Evolutionary conservation across 2,888 invertebrate genomes (phyloP).

Genomic region (Seira musarum): DNA sequence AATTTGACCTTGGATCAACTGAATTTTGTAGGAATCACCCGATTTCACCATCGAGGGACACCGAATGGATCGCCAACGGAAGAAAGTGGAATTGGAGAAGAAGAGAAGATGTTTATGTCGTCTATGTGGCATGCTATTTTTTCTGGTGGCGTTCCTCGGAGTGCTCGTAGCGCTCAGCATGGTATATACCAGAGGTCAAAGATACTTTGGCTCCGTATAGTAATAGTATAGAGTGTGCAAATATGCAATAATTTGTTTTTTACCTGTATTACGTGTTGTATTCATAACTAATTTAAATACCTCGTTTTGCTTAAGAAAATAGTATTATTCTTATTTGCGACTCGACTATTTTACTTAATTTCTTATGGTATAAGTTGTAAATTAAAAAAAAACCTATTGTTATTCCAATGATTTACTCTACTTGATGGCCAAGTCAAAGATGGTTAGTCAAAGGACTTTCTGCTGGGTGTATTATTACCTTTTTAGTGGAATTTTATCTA

Average conservation of each 20-base stretch:
- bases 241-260: slow-evolving; percentile 6
- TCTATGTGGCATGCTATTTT: slow-evolving; percentile 68
- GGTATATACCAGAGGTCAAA: slow-evolving; percentile 69
- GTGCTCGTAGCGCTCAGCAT: slow-evolving; percentile 69
- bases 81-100: slow-evolving; percentile 67
- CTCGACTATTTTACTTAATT: slow-evolving; percentile 18
- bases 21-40: slow-evolving; percentile 65
- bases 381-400: slow-evolving; percentile 22
- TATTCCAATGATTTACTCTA: slow-evolving; percentile 42
- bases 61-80: slow-evolving; percentile 66
- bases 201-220: slow-evolving; percentile 69
- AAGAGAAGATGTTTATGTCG: slow-evolving; percentile 67
- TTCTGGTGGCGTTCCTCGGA: slow-evolving; percentile 68
- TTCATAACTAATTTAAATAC: slow-evolving; percentile 1
- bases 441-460: slow-evolving; percentile 31
- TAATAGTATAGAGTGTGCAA: neutral
- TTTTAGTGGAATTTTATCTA: slow-evolving; percentile 20
- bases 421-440: slow-evolving; percentile 46
- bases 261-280: neutral
- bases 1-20: neutral
- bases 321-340: neutral
- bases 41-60: slow-evolving; percentile 70
- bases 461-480: slow-evolving; percentile 14
- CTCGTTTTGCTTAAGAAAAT: neutral
- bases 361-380: slow-evolving; percentile 13